A percentile compares a stretch with the other conserved stretches of the same genome.
Conservation (phyloP, 2,113 vertebrate genomes). For the Cebus imitator region DNA sequence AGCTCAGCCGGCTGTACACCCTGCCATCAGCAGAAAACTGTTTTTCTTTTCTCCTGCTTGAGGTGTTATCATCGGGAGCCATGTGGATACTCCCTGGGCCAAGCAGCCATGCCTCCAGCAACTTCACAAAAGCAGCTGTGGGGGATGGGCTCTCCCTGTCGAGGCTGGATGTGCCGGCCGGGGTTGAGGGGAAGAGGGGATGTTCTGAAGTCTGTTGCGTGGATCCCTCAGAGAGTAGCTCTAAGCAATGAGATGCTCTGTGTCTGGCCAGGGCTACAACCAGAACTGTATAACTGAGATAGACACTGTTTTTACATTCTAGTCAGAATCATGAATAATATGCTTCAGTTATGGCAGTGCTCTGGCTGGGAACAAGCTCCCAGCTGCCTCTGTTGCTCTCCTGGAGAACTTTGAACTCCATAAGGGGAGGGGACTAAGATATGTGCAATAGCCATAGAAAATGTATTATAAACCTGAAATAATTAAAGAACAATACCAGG, state of each 20-base stretch:
- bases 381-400: background rate
- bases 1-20: background rate
- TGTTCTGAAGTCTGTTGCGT: rapidly evolving
- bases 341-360: too few species aligned
- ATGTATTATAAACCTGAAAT: background rate
- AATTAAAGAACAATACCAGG: background rate
- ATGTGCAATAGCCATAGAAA: background rate
- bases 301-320: background rate
- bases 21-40: background rate
- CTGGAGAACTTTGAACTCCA: background rate
- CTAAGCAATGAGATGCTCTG: background rate
- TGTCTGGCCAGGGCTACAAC: background rate
- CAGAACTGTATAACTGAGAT: background rate
- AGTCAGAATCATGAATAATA: too few species aligned
- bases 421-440: background rate
- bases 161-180: background rate
- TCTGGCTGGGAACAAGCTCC: background rate
- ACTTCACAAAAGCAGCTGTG: background rate
- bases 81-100: background rate
- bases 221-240: background rate
- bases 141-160: background rate
- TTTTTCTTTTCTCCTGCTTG: constrained; percentile 32
- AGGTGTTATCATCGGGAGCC: constrained; percentile 54
- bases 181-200: background rate
- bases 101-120: background rate